phyloP scores from a whole-genome alignment of 2,113 vertebrate species.

The Himantopus leucocephalus region DNA sequence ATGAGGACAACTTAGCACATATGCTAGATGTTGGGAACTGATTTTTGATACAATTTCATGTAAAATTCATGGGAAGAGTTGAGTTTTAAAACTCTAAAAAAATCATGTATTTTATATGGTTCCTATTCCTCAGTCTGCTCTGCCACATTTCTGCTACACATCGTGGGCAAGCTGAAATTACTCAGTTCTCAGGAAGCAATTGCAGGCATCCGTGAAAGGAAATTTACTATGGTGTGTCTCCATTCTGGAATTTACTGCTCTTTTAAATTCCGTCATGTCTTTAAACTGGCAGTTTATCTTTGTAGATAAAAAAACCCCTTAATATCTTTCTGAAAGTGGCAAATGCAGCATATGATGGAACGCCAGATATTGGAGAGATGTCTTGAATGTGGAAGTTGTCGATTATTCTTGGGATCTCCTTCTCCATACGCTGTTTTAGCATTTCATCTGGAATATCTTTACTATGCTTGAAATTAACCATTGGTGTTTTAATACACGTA shows the following conservation, averaged over 20 bases:
- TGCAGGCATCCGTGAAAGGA: background rate
- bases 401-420: background rate
- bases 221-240: background rate
- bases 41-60: background rate
- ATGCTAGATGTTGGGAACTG: background rate
- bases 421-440: background rate
- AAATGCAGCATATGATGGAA: background rate
- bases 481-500: background rate
- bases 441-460: background rate
- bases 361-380: background rate
- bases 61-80: background rate
- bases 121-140: background rate
- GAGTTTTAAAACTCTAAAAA: background rate
- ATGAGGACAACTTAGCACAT: background rate
- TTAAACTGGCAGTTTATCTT: background rate
- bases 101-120: background rate
- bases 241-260: background rate
- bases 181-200: background rate
- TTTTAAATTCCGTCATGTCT: background rate
- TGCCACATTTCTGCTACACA: background rate
- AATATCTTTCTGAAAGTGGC: background rate
- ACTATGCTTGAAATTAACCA: background rate
- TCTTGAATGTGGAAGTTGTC: background rate
- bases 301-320: background rate
- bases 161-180: background rate